phyloP scores from a whole-genome alignment of 2,113 vertebrate species.

The Callospermophilus lateralis region DNA sequence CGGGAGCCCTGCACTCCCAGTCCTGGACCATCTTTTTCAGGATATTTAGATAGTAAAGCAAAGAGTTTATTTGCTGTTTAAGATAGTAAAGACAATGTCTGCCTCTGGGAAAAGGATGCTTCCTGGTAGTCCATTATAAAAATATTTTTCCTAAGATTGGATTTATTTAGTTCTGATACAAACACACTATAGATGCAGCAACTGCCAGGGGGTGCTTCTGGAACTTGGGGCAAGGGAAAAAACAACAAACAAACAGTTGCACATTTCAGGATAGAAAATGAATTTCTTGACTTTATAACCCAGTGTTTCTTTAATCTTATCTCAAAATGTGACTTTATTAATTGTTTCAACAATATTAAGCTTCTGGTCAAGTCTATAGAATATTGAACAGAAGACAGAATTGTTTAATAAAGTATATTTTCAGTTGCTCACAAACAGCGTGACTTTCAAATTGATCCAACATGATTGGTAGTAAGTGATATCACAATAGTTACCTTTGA shows the following conservation, averaged over 20 bases:
- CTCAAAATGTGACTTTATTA: conserved; percentile 9
- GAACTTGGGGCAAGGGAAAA: background rate
- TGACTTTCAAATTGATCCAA: background rate
- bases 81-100: background rate
- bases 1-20: background rate
- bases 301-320: background rate
- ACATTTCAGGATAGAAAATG: background rate
- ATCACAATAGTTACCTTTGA: background rate
- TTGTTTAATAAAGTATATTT: conserved; percentile 14
- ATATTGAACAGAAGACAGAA: background rate
- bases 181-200: background rate
- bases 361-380: background rate
- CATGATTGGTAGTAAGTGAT: background rate
- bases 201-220: background rate
- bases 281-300: background rate
- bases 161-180: background rate
- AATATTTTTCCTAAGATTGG: background rate
- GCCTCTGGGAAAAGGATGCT: background rate
- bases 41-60: background rate
- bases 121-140: background rate
- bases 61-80: background rate
- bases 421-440: background rate
- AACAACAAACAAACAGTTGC: background rate
- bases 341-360: background rate
- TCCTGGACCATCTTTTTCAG: background rate